Base-by-base conservation (phyloP, 2,797 vertebrate genomes). In the Crenuchus spilurus region DNA sequence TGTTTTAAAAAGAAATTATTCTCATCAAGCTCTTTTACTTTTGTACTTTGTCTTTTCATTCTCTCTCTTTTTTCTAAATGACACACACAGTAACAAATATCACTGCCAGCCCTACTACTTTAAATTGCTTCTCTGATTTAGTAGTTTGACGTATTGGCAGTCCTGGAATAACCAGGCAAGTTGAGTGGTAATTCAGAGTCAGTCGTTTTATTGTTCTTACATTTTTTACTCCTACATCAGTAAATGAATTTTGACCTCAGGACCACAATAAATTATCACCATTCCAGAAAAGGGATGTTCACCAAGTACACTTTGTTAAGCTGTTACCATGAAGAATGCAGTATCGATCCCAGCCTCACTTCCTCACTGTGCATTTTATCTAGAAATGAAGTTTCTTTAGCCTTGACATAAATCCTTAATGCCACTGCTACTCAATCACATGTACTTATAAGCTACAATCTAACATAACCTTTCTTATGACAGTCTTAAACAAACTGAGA, bases 301-400 rank as follows among this genome's bases (percentile, higher is more conserved):
- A 77, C 65, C 67, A 87, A 88, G 81, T 81, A 64, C 84, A 84
- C 87, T 91, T 87, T 89, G 87, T 90, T 90, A 87, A 88, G 86
- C 84, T 80, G 84, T 84, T 87, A 86, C 85, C 80, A 78, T 89
- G 90, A 91, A 88, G 84, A 88, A 91, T 88, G 86, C 78, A 89
- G 89, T 92, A 92, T 93, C 80, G 91, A 92, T 91, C 84, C 79
- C 58, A 69, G 63, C 82, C 35, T 84, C 84, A 85, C 85, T 82
- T 84, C 85, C 87, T 91, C 89, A 90, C 89, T 91, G 90, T 91
- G 83, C 83, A 85, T 83, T 91, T 90, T 89, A 84, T 87, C 89
- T 90, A 88, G 90, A 86, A 87, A 90, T 89, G 87, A 86, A 86
- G 85, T 90, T 90, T 88, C 87, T 89, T 85, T 46, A 65, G 30